Evolutionary conservation across 2,113 vertebrate species (phyloP), one percentile per base, ranked within the genome.

Genomic region (Rana temporaria): DNA sequence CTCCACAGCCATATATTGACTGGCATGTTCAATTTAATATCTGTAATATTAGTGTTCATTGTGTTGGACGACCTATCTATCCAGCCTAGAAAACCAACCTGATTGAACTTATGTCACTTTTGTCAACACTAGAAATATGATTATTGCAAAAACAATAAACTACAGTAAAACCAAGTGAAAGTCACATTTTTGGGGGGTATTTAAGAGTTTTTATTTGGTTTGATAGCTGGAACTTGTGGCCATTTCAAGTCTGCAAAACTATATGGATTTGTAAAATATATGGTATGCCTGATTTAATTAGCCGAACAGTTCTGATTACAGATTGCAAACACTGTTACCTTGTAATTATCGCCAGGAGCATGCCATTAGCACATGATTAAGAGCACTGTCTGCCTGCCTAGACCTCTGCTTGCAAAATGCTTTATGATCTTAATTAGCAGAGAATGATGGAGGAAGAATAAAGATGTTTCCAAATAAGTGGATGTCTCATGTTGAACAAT

Each of bases 321-420:
- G 88, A 89, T 88, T 88, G 88, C 89, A 90, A 89, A 90, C 88
- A 89, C 87, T 88, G 85, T 89, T 90, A 90, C 89, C 89, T 89
- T 86, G 87, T 90, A 90, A 90, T 90, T 90, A 90, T 89, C 86
- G 88, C 89, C 88, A 90, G 89, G 88, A 89, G 89, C 88, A 87
- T 82, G 84, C 88, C 88, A 90, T 89, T 90, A 90, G 87, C 68
- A 85, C 88, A 89, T 89, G 89, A 90, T 90, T 89, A 90, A 90
- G 86, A 86, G 88, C 87, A 85, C 85, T 42, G 85, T 87, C 87
- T 90, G 86, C 87, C 86, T 87, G 89, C 84, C 88, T 85, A 87
- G 80, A 87, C 85, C 4, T 82, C 88, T 88, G 88, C 85, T 89
- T 85, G 85, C 84, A 86, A 86, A 88, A 90, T 89, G 88, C 85